Percentiles rank a stretch among this genome's conserved stretches.
Conservation (phyloP, 2,888 invertebrate species). For the Zelleria hepariella region DNA sequence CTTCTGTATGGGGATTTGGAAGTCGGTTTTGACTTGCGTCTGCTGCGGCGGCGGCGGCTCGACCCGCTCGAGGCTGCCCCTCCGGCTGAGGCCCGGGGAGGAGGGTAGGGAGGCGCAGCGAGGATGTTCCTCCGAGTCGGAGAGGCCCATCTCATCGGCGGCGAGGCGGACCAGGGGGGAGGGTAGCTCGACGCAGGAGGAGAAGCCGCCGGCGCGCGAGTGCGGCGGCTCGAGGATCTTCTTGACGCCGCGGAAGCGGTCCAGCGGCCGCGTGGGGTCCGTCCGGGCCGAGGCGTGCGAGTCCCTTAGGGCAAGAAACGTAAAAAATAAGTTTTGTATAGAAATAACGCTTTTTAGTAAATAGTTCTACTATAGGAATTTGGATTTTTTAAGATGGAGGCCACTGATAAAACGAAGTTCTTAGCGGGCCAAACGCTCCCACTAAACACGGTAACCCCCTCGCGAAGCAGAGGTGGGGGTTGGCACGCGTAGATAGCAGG, state of each 20-base stretch:
- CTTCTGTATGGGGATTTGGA: constrained; percentile 15
- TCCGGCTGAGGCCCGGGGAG: constrained; percentile 42
- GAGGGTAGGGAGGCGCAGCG: constrained; percentile 44
- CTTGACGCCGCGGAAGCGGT: constrained; percentile 84
- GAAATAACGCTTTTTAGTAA: too few species aligned
- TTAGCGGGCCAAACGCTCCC: too few species aligned
- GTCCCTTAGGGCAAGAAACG: too few species aligned
- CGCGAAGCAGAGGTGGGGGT: constrained; percentile 75
- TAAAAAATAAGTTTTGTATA: too few species aligned
- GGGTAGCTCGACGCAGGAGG: constrained; percentile 83
- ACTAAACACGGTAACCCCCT: constrained; percentile 84
- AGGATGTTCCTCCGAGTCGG: constrained; percentile 5
- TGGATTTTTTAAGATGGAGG: too few species aligned
- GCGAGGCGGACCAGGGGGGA: constrained; percentile 69
- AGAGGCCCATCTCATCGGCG: neutral
- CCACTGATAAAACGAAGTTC: too few species aligned
- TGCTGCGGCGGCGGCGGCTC: constrained; percentile 20
- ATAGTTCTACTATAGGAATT: too few species aligned
- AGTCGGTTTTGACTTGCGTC: constrained; percentile 9
- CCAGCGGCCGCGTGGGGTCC: constrained; percentile 81
- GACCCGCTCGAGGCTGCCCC: constrained; percentile 30
- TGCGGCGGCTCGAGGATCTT: constrained; percentile 81
- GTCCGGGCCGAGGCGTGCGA: constrained; percentile 76
- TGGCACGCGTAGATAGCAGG: constrained; percentile 81
- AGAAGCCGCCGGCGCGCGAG: constrained; percentile 72